These are phyloP conservation scores for Channallabes apus DNA, from an alignment of 2,797 vertebrate genomes.

Conservation along the genomic window DNA sequence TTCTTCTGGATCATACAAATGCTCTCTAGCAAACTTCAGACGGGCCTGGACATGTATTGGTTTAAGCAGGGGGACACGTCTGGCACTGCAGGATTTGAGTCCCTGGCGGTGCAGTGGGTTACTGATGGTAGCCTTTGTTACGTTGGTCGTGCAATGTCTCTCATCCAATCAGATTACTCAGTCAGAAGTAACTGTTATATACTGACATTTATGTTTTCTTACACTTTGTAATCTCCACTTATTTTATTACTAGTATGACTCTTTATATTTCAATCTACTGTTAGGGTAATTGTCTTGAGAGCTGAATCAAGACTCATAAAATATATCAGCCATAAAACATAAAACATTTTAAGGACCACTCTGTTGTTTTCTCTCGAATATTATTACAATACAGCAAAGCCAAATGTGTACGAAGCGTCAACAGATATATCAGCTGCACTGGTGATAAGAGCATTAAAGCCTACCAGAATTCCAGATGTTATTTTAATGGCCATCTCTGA, in stretches of 20 bases:
- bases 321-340: too few relatives aligned
- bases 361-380: background rate
- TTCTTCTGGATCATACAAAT: too few relatives aligned
- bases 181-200: too few relatives aligned
- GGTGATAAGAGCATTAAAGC: background rate
- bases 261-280: background rate
- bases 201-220: too few relatives aligned
- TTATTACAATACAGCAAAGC: background rate
- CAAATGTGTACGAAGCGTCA: background rate
- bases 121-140: too few relatives aligned
- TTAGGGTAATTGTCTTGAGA: background rate
- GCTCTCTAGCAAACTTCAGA: too few relatives aligned
- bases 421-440: background rate
- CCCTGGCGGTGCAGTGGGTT: too few relatives aligned
- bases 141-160: too few relatives aligned
- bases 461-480: slow-evolving; percentile 4
- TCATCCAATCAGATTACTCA: too few relatives aligned
- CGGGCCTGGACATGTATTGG: too few relatives aligned
- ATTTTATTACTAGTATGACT: background rate
- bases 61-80: too few relatives aligned
- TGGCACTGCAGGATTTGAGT: too few relatives aligned
- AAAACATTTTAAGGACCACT: background rate
- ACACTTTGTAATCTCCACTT: background rate
- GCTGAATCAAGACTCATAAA: background rate
- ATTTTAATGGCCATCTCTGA: background rate